Conservation (phyloP, 2,113 vertebrate genomes). For the Bubo scandiacus region DNA sequence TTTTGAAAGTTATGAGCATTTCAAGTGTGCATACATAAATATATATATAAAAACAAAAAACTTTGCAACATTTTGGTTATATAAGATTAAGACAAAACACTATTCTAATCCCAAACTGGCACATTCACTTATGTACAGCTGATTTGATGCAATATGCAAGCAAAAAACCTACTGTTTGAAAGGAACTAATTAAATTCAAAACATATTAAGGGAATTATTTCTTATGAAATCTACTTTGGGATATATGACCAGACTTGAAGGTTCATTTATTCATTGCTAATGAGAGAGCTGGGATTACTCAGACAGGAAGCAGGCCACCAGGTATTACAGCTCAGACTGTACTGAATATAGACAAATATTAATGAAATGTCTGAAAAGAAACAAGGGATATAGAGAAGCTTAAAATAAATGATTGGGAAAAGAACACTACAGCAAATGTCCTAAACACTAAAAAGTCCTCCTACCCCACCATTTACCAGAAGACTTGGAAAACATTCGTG, state of each 20-base stretch:
- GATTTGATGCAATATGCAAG: background rate
- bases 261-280: slow-evolving; percentile 6
- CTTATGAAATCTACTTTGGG: background rate
- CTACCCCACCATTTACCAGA: background rate
- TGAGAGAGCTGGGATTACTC: slow-evolving; percentile 23
- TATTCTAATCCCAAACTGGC: background rate
- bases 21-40: background rate
- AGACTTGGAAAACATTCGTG: background rate
- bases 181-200: background rate
- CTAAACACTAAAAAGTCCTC: background rate
- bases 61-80: background rate
- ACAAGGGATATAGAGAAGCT: background rate
- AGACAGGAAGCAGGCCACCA: background rate
- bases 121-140: background rate
- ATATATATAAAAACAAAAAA: background rate
- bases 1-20: background rate
- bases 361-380: background rate
- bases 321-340: background rate
- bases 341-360: background rate
- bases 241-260: background rate
- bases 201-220: background rate
- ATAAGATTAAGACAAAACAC: background rate
- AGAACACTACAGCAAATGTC: background rate
- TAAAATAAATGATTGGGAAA: background rate
- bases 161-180: background rate